Evolutionary conservation across 2,888 invertebrate species (phyloP).

Genomic region (Drosophila glabriapex): DNA sequence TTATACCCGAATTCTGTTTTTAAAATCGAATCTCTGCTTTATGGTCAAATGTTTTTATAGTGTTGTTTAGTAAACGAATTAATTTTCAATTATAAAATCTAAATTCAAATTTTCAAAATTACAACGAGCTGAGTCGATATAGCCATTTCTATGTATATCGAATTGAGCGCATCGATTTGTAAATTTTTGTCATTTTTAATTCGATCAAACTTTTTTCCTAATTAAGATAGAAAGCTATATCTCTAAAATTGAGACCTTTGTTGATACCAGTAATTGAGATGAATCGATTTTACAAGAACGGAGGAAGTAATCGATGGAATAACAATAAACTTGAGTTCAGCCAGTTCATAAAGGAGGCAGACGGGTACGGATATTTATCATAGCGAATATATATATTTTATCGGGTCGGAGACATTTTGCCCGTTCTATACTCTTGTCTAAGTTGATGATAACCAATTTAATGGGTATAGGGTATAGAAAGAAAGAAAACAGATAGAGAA

Average conservation of each 20-base stretch:
- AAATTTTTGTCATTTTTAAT: not conserved
- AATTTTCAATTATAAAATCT: too few relatives aligned
- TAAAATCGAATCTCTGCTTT: not conserved
- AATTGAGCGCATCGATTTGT: not conserved
- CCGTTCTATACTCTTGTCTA: not conserved
- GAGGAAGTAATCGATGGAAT: not conserved
- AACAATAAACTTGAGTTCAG: not conserved
- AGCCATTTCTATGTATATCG: not conserved
- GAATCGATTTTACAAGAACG: not conserved
- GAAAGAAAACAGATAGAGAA: not conserved
- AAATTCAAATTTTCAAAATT: not conserved
- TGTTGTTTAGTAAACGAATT: not conserved
- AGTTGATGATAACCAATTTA: not conserved
- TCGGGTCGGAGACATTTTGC: not conserved
- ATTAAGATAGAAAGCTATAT: not conserved
- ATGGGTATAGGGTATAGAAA: not conserved
- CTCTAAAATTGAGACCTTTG: not conserved
- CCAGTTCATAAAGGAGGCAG: not conserved
- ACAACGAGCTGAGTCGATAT: not conserved
- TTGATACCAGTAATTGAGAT: not conserved
- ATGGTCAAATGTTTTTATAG: not conserved
- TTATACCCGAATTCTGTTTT: not conserved
- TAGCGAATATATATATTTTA: not conserved
- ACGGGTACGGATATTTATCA: not conserved
- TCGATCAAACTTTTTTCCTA: not conserved